phyloP scores from a whole-genome alignment of 1,140 invertebrate species.

The Procambarus clarkii region DNA sequence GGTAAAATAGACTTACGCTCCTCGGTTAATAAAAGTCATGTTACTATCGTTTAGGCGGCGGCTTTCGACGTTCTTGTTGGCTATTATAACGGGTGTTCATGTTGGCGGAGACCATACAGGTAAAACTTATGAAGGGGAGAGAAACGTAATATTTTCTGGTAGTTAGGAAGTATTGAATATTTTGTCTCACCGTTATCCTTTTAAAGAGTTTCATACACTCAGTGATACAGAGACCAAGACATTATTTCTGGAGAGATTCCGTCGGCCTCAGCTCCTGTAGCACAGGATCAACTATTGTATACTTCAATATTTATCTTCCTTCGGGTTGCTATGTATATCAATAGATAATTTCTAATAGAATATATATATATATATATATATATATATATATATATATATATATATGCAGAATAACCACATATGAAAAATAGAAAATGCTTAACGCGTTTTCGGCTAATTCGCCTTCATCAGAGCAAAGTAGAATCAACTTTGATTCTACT shows the following conservation, averaged over 20 bases:
- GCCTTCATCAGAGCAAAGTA: too few species aligned
- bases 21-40: not conserved
- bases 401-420: too few species aligned
- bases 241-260: not conserved
- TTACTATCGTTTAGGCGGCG: not conserved
- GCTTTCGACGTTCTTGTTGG: not conserved
- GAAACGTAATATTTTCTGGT: conserved; percentile 41
- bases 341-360: too few species aligned
- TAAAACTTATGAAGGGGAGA: conserved; percentile 3
- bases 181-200: not conserved
- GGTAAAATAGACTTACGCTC: not conserved
- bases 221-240: not conserved
- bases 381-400: too few species aligned
- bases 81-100: conserved; percentile 12
- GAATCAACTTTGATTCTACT: too few species aligned
- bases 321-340: too few species aligned
- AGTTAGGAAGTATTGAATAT: conserved; percentile 26
- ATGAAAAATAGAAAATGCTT: too few species aligned
- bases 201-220: not conserved
- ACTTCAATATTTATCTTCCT: too few species aligned
- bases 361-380: too few species aligned
- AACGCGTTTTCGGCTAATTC: too few species aligned
- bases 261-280: too few species aligned
- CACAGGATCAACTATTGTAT: too few species aligned
- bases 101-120: conserved; percentile 9